Evolutionary conservation across 2,113 vertebrate genomes (phyloP).

Genomic region (Odobenus rosmarus): DNA sequence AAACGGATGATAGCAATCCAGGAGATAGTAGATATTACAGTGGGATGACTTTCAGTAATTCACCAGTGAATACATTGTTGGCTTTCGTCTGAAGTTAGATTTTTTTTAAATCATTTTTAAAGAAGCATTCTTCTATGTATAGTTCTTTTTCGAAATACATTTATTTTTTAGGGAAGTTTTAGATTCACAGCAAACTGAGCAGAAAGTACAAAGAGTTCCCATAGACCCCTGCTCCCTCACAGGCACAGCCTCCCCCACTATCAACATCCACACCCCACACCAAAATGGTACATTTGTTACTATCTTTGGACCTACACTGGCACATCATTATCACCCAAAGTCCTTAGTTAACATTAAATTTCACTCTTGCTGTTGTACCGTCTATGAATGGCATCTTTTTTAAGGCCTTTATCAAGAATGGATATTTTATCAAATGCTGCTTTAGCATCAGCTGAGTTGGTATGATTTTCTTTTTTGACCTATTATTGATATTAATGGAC

Average conservation of each 20-base stretch:
- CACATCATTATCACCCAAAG: neutral
- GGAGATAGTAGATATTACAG: neutral
- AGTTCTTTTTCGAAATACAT: neutral
- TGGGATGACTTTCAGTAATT: neutral
- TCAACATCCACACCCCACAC: neutral
- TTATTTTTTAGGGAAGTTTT: neutral
- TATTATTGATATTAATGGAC: neutral
- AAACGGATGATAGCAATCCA: neutral
- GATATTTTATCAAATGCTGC: neutral
- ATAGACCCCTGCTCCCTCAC: neutral
- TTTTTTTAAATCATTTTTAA: neutral
- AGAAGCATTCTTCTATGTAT: neutral
- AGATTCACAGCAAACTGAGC: neutral
- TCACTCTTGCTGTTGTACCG: neutral
- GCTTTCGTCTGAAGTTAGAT: neutral
- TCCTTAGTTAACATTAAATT: neutral
- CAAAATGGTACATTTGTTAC: neutral
- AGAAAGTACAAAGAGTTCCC: neutral
- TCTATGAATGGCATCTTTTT: neutral
- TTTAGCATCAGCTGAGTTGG: neutral
- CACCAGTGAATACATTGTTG: neutral
- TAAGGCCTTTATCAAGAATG: neutral
- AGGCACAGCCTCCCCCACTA: accelerated
- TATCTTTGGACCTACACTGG: neutral
- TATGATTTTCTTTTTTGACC: neutral